Conservation (phyloP, 2,888 invertebrate species). For the Xylophagus ater region DNA sequence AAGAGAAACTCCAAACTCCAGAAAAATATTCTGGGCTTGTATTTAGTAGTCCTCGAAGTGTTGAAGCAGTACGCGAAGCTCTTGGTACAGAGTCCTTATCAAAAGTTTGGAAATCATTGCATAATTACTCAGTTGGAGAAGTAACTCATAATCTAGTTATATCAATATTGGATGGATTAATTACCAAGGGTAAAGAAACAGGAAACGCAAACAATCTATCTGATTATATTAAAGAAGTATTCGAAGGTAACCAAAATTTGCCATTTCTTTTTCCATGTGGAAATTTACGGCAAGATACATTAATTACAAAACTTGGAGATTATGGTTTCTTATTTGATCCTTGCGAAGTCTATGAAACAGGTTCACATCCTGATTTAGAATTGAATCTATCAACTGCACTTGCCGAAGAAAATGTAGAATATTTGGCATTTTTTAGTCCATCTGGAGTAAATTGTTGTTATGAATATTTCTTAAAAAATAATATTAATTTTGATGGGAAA, state of each 20-base stretch:
- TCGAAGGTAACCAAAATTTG: conserved; percentile 35
- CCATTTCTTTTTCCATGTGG: conserved; percentile 47
- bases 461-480: conserved; percentile 36
- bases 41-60: conserved; percentile 47
- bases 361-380: conserved; percentile 39
- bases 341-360: conserved; percentile 45
- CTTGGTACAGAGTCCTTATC: conserved; percentile 35
- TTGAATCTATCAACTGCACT: conserved; percentile 36
- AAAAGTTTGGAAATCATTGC: conserved; percentile 38
- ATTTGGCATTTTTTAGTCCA: conserved; percentile 48
- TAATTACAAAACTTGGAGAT: conserved; percentile 38
- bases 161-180: conserved; percentile 37
- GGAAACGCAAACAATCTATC: conserved; percentile 45
- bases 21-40: conserved; percentile 42
- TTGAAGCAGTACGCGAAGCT: conserved; percentile 40
- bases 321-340: conserved; percentile 39
- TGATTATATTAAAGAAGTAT: conserved; percentile 41
- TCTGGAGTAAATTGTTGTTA: conserved; percentile 44
- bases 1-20: conserved; percentile 36
- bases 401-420: conserved; percentile 40
- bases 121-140: conserved; percentile 45
- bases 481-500: conserved; percentile 28
- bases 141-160: conserved; percentile 41
- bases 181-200: conserved; percentile 43
- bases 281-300: conserved; percentile 43